Evolutionary conservation across 1,140 invertebrate species (phyloP), one percentile per base, ranked within the genome.

Genomic region (Acromyrmex echinatior): DNA sequence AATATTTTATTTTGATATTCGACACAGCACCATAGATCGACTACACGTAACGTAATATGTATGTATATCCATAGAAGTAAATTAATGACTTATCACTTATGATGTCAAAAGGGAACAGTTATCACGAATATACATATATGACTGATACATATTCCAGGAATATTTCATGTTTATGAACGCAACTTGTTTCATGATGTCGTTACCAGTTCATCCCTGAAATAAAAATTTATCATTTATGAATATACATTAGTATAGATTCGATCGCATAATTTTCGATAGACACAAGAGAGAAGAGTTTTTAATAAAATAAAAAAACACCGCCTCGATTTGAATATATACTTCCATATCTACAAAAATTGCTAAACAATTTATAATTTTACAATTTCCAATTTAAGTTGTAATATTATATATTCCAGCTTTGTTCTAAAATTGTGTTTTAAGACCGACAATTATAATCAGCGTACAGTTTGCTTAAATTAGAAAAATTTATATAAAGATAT

Each of bases 1-100:
- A 76, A 76, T 62, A 74, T 84, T 74, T 76, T 25, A 84, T 74
- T 63, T 62, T 2, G 39, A 80, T 68, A 53, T 70, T 25, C 28
- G n/a, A 0, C 39, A 12, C 9, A 39, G 51, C 68, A 70, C 28
- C 49, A 18, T 45, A 2, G 25, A 14, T 14, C n/a, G 7, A 6
- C 2, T 18, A 81, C n/a, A 6, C 25, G 10, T 35, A 51, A 45
- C 63, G n/a, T 45, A 21, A 5, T 5, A 5, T 49, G 5, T 49
- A 70, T 18, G 21, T 49, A n/a, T 31, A 82, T 25, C 25, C 14
- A 49, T 49, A 60, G 35, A 60, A 82, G 35, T 12, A 6, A 82
- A 60, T 82, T 71, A 81, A 2, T 28, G 53, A 73, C 56, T 62
- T 62, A 62, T 18, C 56, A 18, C 16, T 16, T 31, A 28, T 49